These are phyloP conservation scores for Baryphthengus martii DNA, from an alignment of 2,113 vertebrate species.

Conservation along the genomic window DNA sequence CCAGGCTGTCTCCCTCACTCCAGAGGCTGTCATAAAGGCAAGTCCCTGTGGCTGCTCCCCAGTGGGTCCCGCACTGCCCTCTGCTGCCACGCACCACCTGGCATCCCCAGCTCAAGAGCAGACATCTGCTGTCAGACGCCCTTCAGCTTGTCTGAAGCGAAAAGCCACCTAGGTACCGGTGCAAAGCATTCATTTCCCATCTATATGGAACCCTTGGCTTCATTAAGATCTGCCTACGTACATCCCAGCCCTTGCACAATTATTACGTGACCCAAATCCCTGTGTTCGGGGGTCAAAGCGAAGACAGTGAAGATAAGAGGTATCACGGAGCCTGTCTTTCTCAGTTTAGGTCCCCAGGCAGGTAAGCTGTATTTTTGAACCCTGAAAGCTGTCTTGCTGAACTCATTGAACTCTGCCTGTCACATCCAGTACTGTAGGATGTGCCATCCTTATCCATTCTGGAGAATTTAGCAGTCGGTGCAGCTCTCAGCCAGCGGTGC, in stretches of 20 bases:
- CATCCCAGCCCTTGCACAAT: neutral
- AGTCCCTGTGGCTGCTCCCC: neutral
- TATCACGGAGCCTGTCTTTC: neutral
- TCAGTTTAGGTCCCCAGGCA: neutral
- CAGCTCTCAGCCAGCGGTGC: neutral
- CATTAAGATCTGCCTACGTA: neutral
- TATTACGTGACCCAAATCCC: neutral
- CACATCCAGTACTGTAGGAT: neutral
- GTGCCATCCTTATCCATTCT: neutral
- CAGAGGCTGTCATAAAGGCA: slow-evolving; percentile 87
- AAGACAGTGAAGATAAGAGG: neutral
- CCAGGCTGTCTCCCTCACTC: slow-evolving; percentile 75
- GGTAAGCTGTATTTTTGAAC: neutral
- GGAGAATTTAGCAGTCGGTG: neutral
- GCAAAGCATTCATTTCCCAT: neutral
- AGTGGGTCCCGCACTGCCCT: neutral
- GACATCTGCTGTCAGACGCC: neutral
- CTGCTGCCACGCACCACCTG: neutral
- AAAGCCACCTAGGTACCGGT: neutral
- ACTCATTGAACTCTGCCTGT: neutral
- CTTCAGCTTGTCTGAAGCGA: neutral
- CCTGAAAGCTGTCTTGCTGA: neutral
- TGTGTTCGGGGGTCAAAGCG: neutral
- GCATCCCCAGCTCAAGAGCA: neutral
- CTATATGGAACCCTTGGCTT: neutral